Conservation (phyloP, 2,888 invertebrate species). For the Pandemis cinnamomeana region DNA sequence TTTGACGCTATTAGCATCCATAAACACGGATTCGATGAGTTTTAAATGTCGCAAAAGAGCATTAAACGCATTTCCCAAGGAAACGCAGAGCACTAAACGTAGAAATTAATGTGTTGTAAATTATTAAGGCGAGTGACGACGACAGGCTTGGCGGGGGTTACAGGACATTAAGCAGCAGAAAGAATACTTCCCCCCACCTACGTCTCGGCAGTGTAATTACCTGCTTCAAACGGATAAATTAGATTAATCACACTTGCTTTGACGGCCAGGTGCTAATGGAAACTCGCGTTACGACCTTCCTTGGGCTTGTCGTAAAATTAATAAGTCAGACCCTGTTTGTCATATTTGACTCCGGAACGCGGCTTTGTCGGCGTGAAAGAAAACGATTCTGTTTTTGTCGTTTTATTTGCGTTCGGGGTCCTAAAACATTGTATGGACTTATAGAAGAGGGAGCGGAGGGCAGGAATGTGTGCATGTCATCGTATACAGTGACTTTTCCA, state of each 20-base stretch:
- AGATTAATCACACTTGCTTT: constrained; percentile 75
- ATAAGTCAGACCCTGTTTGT: constrained; percentile 44
- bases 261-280: constrained; percentile 75
- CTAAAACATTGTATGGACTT: constrained; percentile 6
- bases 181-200: constrained; percentile 56
- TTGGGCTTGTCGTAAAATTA: constrained; percentile 55
- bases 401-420: constrained; percentile 5
- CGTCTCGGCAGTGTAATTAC: constrained; percentile 66
- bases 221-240: constrained; percentile 73
- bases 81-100: constrained; percentile 53
- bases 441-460: constrained; percentile 12
- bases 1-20: constrained; percentile 25
- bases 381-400: constrained; percentile 7
- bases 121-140: constrained; percentile 62
- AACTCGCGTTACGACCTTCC: constrained; percentile 62
- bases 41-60: constrained; percentile 40
- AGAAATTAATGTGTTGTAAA: constrained; percentile 57
- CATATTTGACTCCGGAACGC: constrained; percentile 13
- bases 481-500: constrained; percentile 39
- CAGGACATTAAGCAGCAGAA: constrained; percentile 50
- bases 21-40: constrained; percentile 35
- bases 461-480: constrained; percentile 27
- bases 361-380: neutral
- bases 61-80: constrained; percentile 43
- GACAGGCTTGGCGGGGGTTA: constrained; percentile 48